Conservation (phyloP, 2,113 vertebrate genomes). For the Lethenteron camtschaticum region DNA sequence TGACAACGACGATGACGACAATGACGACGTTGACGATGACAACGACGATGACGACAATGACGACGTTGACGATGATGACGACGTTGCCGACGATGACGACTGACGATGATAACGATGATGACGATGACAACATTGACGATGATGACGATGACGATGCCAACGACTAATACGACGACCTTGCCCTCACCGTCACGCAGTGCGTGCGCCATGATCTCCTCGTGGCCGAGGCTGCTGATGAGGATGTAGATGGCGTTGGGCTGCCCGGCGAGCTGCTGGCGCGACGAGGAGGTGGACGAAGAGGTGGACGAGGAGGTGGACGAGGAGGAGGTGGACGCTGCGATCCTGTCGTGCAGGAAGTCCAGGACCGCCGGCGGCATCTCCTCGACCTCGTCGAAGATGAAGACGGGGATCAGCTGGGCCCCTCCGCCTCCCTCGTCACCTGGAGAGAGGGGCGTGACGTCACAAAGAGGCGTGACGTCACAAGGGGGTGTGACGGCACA, state of each 20-base stretch:
- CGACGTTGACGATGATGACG: too few species aligned
- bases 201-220: constrained; percentile 37
- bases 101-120: too few species aligned
- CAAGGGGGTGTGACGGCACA: too few species aligned
- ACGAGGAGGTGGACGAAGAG: too few species aligned
- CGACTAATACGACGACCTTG: constrained; percentile 3
- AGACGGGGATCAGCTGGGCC: constrained; percentile 61
- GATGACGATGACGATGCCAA: too few species aligned
- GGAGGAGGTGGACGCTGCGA: constrained; percentile 33
- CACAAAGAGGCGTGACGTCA: neutral
- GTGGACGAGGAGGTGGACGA: constrained; percentile 46
- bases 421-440: constrained; percentile 39
- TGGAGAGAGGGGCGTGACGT: constrained; percentile 19
- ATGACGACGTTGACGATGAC: too few species aligned
- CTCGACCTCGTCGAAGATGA: constrained; percentile 73
- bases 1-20: too few species aligned
- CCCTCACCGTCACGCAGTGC: constrained; percentile 48
- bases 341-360: constrained; percentile 33
- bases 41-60: too few species aligned
- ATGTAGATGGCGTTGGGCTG: constrained; percentile 45
- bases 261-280: neutral
- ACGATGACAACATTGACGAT: too few species aligned
- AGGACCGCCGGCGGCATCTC: constrained; percentile 39
- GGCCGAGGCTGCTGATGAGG: constrained; percentile 51
- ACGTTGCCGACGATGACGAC: too few species aligned